Conservation (phyloP, 2,888 invertebrate genomes). For the Drosophila infuscata region DNA sequence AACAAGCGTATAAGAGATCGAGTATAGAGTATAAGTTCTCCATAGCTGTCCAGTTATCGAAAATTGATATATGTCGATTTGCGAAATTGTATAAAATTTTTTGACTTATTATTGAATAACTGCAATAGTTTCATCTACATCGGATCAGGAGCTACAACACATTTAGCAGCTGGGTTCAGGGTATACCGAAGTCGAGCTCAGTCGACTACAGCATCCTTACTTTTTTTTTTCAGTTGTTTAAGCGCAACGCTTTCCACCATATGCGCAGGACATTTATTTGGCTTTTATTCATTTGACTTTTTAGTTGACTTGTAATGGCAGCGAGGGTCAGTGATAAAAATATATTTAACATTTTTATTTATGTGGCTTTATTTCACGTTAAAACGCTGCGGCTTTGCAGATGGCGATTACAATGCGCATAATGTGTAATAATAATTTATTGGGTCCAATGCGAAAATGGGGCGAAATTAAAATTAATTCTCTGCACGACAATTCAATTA, state of each 20-base stretch:
- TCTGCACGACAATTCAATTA: slow-evolving; percentile 21
- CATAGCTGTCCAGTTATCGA: not conserved
- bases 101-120: not conserved
- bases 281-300: slow-evolving; percentile 36
- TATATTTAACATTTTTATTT: slow-evolving; percentile 45
- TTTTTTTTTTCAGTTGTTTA: slow-evolving; percentile 30
- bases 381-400: slow-evolving; percentile 21
- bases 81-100: not conserved
- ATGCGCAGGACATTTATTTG: slow-evolving; percentile 52
- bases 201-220: not conserved
- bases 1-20: not conserved
- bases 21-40: not conserved
- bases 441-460: slow-evolving; percentile 7
- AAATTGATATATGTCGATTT: not conserved
- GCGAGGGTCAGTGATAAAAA: slow-evolving; percentile 24
- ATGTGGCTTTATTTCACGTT: slow-evolving; percentile 51
- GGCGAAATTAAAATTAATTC: slow-evolving; percentile 1
- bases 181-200: not conserved
- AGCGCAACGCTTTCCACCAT: slow-evolving; percentile 47
- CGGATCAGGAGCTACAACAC: too few relatives aligned
- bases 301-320: slow-evolving; percentile 8
- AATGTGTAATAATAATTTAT: slow-evolving; percentile 48
- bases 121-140: not conserved
- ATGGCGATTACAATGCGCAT: slow-evolving; percentile 36
- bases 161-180: not conserved